Evolutionary conservation across 2,797 vertebrate genomes (phyloP).

Genomic region (Jordanella pulchra): DNA sequence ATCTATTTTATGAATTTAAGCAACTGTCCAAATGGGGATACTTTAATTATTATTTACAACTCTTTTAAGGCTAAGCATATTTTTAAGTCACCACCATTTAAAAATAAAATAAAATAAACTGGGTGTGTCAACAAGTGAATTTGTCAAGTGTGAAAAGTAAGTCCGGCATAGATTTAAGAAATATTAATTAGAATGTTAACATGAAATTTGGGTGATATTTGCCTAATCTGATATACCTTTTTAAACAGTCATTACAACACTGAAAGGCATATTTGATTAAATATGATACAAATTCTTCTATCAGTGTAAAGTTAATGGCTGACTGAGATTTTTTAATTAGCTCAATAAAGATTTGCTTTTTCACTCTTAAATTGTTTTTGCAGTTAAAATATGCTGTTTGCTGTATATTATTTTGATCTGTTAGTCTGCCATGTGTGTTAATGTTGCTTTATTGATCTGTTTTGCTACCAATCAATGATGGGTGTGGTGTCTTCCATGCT

Average conservation of each 20-base stretch:
- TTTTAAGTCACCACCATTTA: background rate
- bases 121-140: background rate
- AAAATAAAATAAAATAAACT: no score
- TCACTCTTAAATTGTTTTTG: slow-evolving; percentile 36
- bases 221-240: background rate
- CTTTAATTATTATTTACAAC: background rate
- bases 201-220: background rate
- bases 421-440: slow-evolving; percentile 57
- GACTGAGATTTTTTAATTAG: slow-evolving; percentile 24
- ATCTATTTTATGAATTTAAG: background rate
- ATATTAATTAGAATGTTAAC: background rate
- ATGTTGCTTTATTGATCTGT: slow-evolving; percentile 80
- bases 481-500: slow-evolving; percentile 82
- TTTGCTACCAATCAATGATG: slow-evolving; percentile 80
- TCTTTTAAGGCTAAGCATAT: background rate
- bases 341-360: slow-evolving; percentile 18
- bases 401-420: slow-evolving; percentile 58
- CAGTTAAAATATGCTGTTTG: slow-evolving; percentile 31
- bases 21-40: background rate
- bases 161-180: background rate
- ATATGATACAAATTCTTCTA: background rate
- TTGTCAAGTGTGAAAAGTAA: background rate
- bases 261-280: background rate
- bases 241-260: background rate
- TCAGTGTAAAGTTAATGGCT: slow-evolving; percentile 5